phyloP scores from a whole-genome alignment of 2,113 vertebrate species.

The Oncorhynchus clarkii region DNA sequence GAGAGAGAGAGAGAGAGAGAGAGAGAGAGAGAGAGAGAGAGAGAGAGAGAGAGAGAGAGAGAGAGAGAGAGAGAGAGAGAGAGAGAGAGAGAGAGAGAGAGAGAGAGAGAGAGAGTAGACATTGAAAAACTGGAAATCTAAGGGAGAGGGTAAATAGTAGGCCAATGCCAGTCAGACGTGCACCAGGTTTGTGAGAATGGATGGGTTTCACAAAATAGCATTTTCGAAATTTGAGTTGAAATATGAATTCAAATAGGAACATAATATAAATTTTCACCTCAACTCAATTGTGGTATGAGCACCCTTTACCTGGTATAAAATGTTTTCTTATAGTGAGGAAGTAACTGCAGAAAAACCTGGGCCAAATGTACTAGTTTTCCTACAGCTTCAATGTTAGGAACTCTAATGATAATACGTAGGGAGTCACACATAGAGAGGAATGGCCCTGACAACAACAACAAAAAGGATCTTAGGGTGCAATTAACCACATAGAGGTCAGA shows the following conservation, averaged over 20 bases:
- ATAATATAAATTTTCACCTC: no score
- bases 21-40: background rate
- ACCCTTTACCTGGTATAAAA: no score
- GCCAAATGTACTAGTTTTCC: background rate
- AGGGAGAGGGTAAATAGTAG: background rate
- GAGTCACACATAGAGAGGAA: background rate
- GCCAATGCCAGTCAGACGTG: background rate
- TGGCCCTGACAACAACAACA: background rate
- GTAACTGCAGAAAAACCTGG: background rate
- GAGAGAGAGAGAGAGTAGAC: constrained; percentile 1
- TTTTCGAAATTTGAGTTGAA: no score
- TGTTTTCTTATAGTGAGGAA: no score
- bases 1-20: constrained; percentile 6
- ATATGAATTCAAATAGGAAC: background rate
- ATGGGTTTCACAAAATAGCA: background rate
- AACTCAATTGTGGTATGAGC: no score
- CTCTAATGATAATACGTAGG: background rate
- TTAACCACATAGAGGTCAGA: background rate
- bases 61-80: background rate
- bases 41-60: constrained; percentile 1
- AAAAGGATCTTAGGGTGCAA: background rate
- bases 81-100: constrained; percentile 3
- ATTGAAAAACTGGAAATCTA: constrained; percentile 15
- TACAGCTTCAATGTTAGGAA: background rate
- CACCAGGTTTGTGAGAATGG: background rate